Percentiles rank a stretch among this genome's conserved stretches.
Evolutionary conservation across 2,113 vertebrate species (phyloP).

Genomic region (Sebastes schlegelii): DNA sequence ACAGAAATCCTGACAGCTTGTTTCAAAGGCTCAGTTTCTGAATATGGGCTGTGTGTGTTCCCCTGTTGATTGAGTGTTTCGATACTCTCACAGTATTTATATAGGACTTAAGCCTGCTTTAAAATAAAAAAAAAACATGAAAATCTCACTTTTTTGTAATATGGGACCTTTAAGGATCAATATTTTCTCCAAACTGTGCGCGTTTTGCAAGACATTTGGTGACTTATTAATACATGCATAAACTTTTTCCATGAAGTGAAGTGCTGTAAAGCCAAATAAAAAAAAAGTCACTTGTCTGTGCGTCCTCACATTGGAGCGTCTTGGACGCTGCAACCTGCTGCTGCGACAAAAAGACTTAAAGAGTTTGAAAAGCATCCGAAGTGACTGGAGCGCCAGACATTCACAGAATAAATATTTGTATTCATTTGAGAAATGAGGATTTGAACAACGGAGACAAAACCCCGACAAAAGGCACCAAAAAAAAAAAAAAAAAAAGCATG

Average conservation of each 20-base stretch:
- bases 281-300: slow-evolving; percentile 18
- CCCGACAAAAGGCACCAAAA: slow-evolving; percentile 69
- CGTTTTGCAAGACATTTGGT: background rate
- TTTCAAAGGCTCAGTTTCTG: too few relatives aligned
- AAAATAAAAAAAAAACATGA: too few relatives aligned
- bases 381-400: slow-evolving; percentile 88
- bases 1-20: too few relatives aligned
- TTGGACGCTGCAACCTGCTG: slow-evolving; percentile 93
- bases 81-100: too few relatives aligned
- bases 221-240: background rate
- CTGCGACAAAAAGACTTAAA: slow-evolving; percentile 91
- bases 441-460: slow-evolving; percentile 81
- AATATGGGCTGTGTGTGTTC: too few relatives aligned
- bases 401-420: slow-evolving; percentile 94
- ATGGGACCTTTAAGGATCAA: background rate
- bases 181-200: background rate
- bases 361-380: slow-evolving; percentile 88
- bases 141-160: too few relatives aligned
- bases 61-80: too few relatives aligned
- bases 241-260: background rate
- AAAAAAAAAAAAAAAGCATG: slow-evolving; percentile 80
- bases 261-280: background rate
- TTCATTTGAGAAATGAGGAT: slow-evolving; percentile 89
- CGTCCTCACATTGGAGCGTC: slow-evolving; percentile 83
- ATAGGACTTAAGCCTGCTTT: too few relatives aligned